Evolutionary conservation across 2,113 vertebrate genomes (phyloP), one percentile per base, ranked within the genome.

Genomic region (Sitta europaea): DNA sequence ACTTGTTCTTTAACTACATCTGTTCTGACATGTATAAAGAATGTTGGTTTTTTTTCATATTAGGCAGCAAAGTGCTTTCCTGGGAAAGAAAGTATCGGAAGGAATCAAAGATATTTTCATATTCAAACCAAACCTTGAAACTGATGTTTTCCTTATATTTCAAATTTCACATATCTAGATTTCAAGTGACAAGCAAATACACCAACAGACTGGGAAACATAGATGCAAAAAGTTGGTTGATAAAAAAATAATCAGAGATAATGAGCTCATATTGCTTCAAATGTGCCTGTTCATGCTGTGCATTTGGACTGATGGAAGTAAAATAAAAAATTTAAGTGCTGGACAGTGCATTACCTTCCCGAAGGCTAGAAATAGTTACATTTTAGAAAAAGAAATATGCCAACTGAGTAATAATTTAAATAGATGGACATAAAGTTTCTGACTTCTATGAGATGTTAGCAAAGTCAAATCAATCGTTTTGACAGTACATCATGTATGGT

Each of bases 391-490:
- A 92, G 50, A 86, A 62, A 31, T 58, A 65, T 48, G 20, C 11
- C 54, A 87, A 47, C 16, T 65, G 50, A 38, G n/a, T 61, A 84
- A 63, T 57, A 78, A 90, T 73, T 75, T 90, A 78, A 92, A 88
- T 67, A 74, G 43, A 92, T 36, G 25, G 5, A 29, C 50, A 85
- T 35, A 67, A 81, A 86, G 18, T 94, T 83, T 86, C 71, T 90
- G 58, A 76, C 72, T 76, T 84, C 68, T 93, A 8, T 84, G 42
- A 96, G 57, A 74, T 81, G 31, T 86, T 65, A 74, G 38, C 59
- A 96, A 96, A 92, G 81, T 88, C 88, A 90, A 96, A 96, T 14
- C n/a, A 54, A 76, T 76, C 8, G 20, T 89, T 82, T 91, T 93
- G 83, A 84, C 77, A 67, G 14, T 91, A 79, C 47, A 70, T 94